These are phyloP conservation scores for Mustelus asterias DNA, from an alignment of 2,113 vertebrate species.

Conservation along the genomic window DNA sequence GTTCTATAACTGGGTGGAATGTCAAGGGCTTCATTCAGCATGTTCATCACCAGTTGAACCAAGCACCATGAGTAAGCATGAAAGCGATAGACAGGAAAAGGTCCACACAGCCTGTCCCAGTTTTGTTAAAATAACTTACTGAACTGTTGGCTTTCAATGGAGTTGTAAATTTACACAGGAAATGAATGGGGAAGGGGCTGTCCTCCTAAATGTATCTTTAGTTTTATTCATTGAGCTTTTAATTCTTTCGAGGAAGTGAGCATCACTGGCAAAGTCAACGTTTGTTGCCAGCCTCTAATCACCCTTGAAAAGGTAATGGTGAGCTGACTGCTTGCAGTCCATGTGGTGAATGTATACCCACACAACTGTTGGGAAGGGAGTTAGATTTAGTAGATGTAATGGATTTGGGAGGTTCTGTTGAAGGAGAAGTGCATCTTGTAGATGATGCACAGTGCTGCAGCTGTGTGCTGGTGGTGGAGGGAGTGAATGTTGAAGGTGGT, in stretches of 20 bases:
- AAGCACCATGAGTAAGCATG: background rate
- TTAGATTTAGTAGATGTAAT: too few species aligned
- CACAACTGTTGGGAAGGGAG: too few species aligned
- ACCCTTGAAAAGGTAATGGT: too few species aligned
- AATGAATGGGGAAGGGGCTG: background rate
- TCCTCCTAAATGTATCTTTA: background rate
- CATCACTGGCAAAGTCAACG: too few species aligned
- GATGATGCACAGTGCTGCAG: background rate
- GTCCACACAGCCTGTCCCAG: background rate
- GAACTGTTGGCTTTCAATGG: background rate
- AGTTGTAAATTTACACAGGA: background rate
- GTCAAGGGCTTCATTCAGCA: too few species aligned
- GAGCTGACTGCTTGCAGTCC: too few species aligned
- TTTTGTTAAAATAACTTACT: background rate
- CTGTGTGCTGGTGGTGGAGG: background rate
- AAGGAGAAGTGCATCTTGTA: background rate
- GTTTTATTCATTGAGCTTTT: background rate
- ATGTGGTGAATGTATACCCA: too few species aligned
- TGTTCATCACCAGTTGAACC: too few species aligned
- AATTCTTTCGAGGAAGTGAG: too few species aligned
- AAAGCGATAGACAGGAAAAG: too few species aligned
- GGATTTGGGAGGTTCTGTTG: background rate
- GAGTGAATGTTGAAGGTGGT: background rate
- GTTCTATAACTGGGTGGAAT: background rate
- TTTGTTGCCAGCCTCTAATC: too few species aligned